These are phyloP conservation scores for Colletes gigas DNA, from an alignment of 1,140 invertebrate species.

Conservation along the genomic window DNA sequence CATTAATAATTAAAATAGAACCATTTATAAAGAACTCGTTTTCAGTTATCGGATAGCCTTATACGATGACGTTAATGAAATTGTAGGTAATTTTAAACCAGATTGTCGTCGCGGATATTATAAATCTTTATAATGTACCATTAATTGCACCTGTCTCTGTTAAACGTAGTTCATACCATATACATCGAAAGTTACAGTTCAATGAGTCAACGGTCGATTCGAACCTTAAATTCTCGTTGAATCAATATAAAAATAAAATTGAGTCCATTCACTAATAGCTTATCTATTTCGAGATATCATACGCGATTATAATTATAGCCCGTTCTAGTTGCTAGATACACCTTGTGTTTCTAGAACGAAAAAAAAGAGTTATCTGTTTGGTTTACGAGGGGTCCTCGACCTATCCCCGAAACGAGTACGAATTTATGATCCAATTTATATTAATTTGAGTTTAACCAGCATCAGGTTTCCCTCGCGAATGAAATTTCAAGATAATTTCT, in stretches of 20 bases:
- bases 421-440: too few species aligned
- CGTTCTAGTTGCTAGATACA: too few species aligned
- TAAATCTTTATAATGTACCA: not conserved
- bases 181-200: not conserved
- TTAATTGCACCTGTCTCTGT: not conserved
- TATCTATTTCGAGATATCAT: too few species aligned
- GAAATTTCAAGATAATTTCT: not conserved
- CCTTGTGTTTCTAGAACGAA: too few species aligned
- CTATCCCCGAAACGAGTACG: too few species aligned
- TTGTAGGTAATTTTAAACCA: not conserved
- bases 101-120: not conserved
- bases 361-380: too few species aligned
- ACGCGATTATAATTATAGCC: too few species aligned
- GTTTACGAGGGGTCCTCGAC: too few species aligned
- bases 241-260: too few species aligned
- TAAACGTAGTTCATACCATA: not conserved
- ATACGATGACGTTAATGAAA: not conserved
- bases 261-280: too few species aligned
- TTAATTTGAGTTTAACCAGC: too few species aligned
- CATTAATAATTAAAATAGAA: slow-evolving; percentile 1
- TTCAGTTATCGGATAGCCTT: not conserved
- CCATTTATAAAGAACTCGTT: not conserved
- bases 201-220: not conserved
- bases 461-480: not conserved
- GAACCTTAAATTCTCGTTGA: not conserved